Base-by-base conservation (phyloP, 2,888 invertebrate species). In the Liodrosophila aerea region DNA sequence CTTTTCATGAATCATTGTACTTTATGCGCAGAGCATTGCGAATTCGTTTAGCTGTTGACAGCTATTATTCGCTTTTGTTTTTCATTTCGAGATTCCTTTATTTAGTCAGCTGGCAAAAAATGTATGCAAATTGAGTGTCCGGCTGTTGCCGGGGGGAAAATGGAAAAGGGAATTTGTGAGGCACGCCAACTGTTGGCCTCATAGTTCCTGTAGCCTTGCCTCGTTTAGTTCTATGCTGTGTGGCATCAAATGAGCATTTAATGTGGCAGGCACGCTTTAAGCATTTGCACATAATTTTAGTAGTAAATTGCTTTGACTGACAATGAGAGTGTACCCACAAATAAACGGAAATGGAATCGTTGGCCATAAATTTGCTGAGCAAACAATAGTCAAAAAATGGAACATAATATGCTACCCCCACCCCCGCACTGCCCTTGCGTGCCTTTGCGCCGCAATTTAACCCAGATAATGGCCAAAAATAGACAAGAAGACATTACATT, bases 251-350 rank as follows among this genome's bases (percentile, higher is more conserved):
- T 62, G 61, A 64, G 63, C 60, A 64, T 82, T 78, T 66, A 76
- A 81, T 77, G 68, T 77, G 65, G 60, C 60, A 74, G 51, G 13
- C 60, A 74, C 51, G 67, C 71, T 65, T 65, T 39, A 65, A 58
- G 54, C 63, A 60, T 75, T 77, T 64, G 52, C 64, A 53, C 60
- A 60, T 61, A 4, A 60, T 61, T 61, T 62, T 52, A 43, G 7
- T 13, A 41, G 37, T 52, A 54, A 65, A 56, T 52, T 69, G 53
- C 56, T 41, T 43, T 49, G 57, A 36, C 52, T 70, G 49, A 50
- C 57, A 73, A 57, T 60, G 64, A 36, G 64, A 15, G 15, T 7
- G 15, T 13, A 13, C 3, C 13, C 18, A 5, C 16, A 4, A 15
- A 4, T 37, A 16, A 5, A 51, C 15, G 37, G 47, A 62, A 56